Evolutionary conservation across 1,140 invertebrate species (phyloP), one percentile per base, ranked within the genome.

Genomic region (Cotesia glomerata): DNA sequence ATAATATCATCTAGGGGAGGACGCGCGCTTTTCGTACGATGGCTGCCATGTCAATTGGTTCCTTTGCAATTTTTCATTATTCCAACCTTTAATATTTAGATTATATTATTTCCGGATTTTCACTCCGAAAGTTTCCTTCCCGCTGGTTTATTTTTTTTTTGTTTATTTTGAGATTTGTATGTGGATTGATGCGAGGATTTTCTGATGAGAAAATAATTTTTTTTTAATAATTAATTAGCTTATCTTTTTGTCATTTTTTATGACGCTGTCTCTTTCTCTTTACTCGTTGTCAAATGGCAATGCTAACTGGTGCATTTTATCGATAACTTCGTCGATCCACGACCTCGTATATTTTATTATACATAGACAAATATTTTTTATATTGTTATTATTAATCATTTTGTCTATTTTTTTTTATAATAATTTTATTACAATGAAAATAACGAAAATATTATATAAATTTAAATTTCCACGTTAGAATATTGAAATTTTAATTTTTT

Each of bases 11-110:
- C 63, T 56, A 64, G 71, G 56, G 77, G 75, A 85, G 79, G 80
- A 85, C 83, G 84, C 84, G 83, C 81, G 83, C 84, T 84, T 85
- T 85, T 85, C 78, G 74, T 79, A 76, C 69, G 69, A 85, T 85
- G 83, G 84, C 84, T 82, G 84, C 82, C 84, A 79, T 85, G 77
- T 84, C 79, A 85, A 82, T 80, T 71, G 78, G 66, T 75, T 75
- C 72, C 68, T 67, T 51, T 68, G 63, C 63, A 36, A 71, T 71
- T 74, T 74, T 74, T 74, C 67, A 64, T 74, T 71, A 74, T 61
- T 70, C 71, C 72, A 62, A 75, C 4, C 35, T 39, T 64, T 36
- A 13, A 56, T 18, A 18, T 65, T 32, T n/a, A 34, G 8, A n/a
- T 35, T 13, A 4, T 5, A 14, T 39, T 14, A n/a, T 16, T 75